These are phyloP conservation scores for Halcyon senegalensis DNA, from an alignment of 2,113 vertebrate genomes.

Conservation along the genomic window DNA sequence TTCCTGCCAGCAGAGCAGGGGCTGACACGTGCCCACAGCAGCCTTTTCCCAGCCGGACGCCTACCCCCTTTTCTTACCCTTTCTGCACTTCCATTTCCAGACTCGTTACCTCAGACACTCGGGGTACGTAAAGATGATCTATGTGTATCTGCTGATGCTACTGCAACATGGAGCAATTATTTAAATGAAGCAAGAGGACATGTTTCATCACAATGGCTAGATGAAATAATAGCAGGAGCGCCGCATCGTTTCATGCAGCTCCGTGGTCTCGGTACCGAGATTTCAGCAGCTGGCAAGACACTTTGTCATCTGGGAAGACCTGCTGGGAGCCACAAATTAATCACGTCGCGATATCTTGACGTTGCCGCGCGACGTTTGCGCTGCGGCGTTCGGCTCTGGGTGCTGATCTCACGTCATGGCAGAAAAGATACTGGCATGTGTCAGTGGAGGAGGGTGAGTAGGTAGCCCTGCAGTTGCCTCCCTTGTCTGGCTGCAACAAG, in stretches of 20 bases:
- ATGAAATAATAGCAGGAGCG: background rate
- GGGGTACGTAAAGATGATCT: background rate
- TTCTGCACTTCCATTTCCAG: background rate
- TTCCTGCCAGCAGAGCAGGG: background rate
- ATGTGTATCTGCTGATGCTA: background rate
- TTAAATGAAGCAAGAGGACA: conserved; percentile 19
- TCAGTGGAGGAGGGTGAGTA: background rate
- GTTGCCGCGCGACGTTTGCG: background rate
- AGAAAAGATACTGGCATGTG: background rate
- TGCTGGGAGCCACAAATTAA: conserved; percentile 11
- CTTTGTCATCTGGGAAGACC: background rate
- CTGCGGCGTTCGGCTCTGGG: background rate
- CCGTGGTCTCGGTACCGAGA: background rate
- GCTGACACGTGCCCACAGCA: background rate
- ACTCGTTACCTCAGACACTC: background rate
- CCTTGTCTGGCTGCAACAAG: background rate
- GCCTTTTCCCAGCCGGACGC: background rate
- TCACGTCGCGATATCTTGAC: background rate
- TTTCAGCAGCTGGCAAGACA: background rate
- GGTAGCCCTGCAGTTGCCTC: background rate
- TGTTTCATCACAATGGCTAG: background rate
- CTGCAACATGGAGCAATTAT: background rate
- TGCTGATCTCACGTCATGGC: background rate
- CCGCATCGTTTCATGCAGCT: background rate
- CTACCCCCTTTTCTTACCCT: background rate